Percentiles rank a stretch among this genome's conserved stretches.
Conservation (phyloP, 2,113 vertebrate species). For the Falcunculus frontatus region DNA sequence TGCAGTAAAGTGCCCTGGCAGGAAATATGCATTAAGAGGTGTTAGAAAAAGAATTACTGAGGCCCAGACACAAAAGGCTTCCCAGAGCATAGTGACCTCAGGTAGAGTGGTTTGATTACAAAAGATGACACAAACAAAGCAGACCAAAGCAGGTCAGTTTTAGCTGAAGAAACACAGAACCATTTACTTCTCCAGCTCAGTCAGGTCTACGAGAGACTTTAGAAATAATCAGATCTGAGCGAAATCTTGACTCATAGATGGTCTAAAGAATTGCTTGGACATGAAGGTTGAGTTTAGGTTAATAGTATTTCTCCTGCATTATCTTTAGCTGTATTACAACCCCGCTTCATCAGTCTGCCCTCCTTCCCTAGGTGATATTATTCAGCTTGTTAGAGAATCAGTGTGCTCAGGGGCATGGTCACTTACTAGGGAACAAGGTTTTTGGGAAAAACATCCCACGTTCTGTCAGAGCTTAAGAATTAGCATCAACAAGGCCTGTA, state of each 20-base stretch:
- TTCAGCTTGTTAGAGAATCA: neutral
- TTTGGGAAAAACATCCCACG: neutral
- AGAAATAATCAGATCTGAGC: neutral
- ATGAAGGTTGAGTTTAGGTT: neutral
- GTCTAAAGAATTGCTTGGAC: neutral
- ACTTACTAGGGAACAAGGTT: neutral
- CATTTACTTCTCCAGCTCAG: neutral
- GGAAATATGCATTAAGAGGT: neutral
- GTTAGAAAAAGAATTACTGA: neutral
- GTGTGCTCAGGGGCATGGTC: neutral
- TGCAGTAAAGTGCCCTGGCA: neutral
- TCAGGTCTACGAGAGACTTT: neutral
- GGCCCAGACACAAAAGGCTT: neutral
- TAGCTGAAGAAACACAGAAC: neutral
- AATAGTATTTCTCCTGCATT: neutral
- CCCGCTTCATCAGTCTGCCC: neutral
- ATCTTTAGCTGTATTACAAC: neutral
- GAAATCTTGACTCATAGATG: neutral
- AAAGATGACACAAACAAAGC: neutral
- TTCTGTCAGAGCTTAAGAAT: neutral
- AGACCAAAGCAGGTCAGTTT: neutral
- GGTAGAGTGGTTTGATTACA: neutral
- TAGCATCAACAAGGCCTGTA: neutral
- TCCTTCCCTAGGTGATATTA: neutral
- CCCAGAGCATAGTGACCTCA: neutral